These are phyloP conservation scores for Erannis defoliaria DNA, from an alignment of 2,888 invertebrate genomes.

Conservation along the genomic window DNA sequence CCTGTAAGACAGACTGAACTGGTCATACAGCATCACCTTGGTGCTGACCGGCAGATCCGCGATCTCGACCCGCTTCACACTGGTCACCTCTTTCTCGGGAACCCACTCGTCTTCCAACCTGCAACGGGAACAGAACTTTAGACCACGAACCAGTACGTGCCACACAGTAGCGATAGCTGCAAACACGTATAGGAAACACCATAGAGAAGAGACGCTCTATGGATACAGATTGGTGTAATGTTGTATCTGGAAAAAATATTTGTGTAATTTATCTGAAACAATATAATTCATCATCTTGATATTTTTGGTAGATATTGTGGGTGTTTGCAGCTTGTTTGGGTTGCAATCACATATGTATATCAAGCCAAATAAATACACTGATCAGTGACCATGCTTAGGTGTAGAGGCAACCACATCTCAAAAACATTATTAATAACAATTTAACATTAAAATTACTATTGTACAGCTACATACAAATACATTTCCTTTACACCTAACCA, in stretches of 20 bases:
- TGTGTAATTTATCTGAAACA: constrained; percentile 6
- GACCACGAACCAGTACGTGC: constrained; percentile 49
- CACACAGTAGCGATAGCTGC: constrained; percentile 77
- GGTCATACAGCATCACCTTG: constrained; percentile 83
- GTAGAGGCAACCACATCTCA: too few relatives aligned
- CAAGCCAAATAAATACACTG: constrained; percentile 30
- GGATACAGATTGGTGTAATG: constrained; percentile 20
- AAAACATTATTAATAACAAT: too few relatives aligned
- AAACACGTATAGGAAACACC: constrained; percentile 62
- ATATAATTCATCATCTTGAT: constrained; percentile 1
- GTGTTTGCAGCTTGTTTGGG: constrained; percentile 80
- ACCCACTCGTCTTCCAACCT: constrained; percentile 96
- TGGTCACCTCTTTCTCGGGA: constrained; percentile 89
- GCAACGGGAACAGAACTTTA: constrained; percentile 56
- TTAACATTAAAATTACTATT: too few relatives aligned
- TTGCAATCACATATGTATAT: constrained; percentile 64
- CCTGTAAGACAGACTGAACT: constrained; percentile 78
- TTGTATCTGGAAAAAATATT: constrained; percentile 26
- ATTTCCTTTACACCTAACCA: too few relatives aligned
- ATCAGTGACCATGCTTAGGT: constrained; percentile 36
- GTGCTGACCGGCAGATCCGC: constrained; percentile 78
- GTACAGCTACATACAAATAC: too few relatives aligned
- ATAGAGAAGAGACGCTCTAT: neutral
- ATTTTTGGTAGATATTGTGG: constrained; percentile 18
- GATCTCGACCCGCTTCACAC: constrained; percentile 88